Evolutionary conservation across 2,888 invertebrate genomes (phyloP), one percentile per base, ranked within the genome.

Genomic region (Lymantria dispar): DNA sequence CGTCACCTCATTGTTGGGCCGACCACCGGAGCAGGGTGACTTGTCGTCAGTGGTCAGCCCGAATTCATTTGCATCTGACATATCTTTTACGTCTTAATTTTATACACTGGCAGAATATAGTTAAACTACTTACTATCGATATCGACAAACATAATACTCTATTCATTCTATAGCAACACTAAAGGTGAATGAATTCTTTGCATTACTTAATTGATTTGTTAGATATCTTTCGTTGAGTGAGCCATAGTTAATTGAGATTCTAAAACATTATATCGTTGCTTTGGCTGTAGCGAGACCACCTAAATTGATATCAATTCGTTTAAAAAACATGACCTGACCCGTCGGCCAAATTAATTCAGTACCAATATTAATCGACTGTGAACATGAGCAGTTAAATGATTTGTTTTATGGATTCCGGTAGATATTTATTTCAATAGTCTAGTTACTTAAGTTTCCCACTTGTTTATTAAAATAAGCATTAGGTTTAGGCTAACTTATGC

Each of bases 171-270:
- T 40, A 14, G 64, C 86, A 70, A 63, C 83, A 73, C 82, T 81
- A 86, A 80, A 87, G 84, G 82, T 85, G 84, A 87, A 87, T 83
- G 85, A 85, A 87, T 87, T 87, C 88, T 81, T 85, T 78, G 85
- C 87, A 87, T 87, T 86, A 82, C 78, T 83, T 86, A 87, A 88
- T 89, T 88, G 87, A 88, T 89, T 87, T 86, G 86, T 87, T 83
- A 77, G 85, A 86, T 85, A 82, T 84, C 83, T 85, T 78, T 85
- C 76, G 82, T 83, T 78, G 83, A 83, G 78, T 86, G 85, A 84
- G 78, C 85, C 76, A 82, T 85, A 80, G 85, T 83, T 83, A 85
- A 83, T 85, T 83, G 82, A 80, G 72, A 74, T 76, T 83, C 72
- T 78, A 73, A 80, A 77, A 79, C 72, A 78, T 75, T 75, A 75